A percentile compares a stretch with the other conserved stretches of the same genome.
Evolutionary conservation across 2,888 invertebrate genomes (phyloP).

Genomic region (Acanthoscelides obtectus): DNA sequence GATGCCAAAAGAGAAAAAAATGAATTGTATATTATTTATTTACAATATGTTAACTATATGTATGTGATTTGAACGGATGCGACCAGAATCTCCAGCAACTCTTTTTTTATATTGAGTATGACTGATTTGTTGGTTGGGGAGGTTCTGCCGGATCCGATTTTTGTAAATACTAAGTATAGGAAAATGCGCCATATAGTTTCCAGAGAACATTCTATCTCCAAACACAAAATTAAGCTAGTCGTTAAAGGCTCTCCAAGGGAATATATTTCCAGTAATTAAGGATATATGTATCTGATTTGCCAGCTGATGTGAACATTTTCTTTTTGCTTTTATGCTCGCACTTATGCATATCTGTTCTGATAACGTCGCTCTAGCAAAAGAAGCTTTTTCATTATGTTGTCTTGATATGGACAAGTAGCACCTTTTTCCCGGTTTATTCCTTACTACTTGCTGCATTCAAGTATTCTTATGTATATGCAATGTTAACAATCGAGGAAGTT

Average conservation of each 20-base stretch:
- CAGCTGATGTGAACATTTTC: too few relatives aligned
- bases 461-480: too few relatives aligned
- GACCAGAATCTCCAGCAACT: not conserved
- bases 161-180: slow-evolving; percentile 27
- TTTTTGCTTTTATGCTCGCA: too few relatives aligned
- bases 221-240: not conserved
- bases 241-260: not conserved
- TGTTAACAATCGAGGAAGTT: too few relatives aligned
- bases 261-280: too few relatives aligned
- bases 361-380: too few relatives aligned
- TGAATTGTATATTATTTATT: slow-evolving; percentile 48
- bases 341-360: too few relatives aligned
- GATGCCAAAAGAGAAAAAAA: slow-evolving; percentile 49
- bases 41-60: slow-evolving; percentile 49
- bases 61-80: slow-evolving; percentile 43
- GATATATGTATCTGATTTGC: too few relatives aligned
- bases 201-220: slow-evolving; percentile 14
- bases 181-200: slow-evolving; percentile 20
- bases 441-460: too few relatives aligned
- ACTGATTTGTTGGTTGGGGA: slow-evolving; percentile 39
- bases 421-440: too few relatives aligned
- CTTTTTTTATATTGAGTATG: slow-evolving; percentile 25
- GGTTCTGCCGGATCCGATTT: slow-evolving; percentile 25
- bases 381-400: too few relatives aligned
- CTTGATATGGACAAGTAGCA: too few relatives aligned